Conservation (phyloP, 2,797 vertebrate species). For the Acrossocheilus fasciatus region DNA sequence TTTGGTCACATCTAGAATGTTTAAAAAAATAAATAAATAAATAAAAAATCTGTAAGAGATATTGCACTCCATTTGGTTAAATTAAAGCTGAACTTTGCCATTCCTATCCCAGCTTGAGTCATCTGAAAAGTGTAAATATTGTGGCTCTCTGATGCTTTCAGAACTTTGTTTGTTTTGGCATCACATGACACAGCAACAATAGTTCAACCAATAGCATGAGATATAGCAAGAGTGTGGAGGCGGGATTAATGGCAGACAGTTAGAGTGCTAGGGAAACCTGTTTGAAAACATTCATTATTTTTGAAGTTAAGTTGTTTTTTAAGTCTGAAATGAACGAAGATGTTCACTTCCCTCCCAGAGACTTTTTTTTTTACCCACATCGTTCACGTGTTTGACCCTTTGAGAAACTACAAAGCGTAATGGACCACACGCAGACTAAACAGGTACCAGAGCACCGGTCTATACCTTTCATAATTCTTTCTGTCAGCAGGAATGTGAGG, state of each 20-base stretch:
- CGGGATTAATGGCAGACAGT: neutral
- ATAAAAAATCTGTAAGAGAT: neutral
- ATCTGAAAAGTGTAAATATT: neutral
- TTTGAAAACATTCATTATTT: neutral
- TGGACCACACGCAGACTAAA: conserved; percentile 55
- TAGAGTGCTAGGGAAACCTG: neutral
- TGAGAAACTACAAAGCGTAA: conserved; percentile 49
- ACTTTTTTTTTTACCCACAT: conserved; percentile 25
- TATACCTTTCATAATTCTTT: conserved; percentile 40
- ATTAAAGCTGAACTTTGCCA: neutral
- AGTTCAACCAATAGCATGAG: neutral
- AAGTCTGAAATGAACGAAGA: neutral
- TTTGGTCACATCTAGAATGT: neutral
- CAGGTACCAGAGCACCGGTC: conserved; percentile 39
- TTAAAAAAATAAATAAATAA: neutral
- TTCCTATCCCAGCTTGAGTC: neutral
- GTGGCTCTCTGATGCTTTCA: neutral
- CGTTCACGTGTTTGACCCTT: conserved; percentile 55
- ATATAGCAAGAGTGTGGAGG: neutral
- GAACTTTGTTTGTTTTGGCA: neutral
- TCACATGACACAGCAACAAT: neutral
- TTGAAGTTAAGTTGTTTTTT: neutral
- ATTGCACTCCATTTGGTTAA: neutral
- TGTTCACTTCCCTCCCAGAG: conserved; percentile 8
- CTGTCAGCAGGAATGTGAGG: conserved; percentile 48